phyloP scores from a whole-genome alignment of 1,140 invertebrate genomes.

The Musca domestica region DNA sequence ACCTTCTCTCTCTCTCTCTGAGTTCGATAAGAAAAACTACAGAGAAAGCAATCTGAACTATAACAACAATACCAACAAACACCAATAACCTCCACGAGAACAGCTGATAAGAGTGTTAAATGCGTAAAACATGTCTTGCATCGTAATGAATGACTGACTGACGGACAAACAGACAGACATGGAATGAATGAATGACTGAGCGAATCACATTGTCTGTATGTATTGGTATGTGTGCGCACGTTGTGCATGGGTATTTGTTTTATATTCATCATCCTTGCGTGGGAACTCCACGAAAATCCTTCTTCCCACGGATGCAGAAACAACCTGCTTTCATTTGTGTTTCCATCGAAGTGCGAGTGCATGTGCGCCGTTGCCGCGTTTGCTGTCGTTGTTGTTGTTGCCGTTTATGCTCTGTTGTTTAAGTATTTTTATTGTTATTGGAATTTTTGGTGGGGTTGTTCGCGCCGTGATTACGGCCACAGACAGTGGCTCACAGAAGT shows the following conservation, averaged over 20 bases:
- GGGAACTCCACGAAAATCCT: slow-evolving; percentile 33
- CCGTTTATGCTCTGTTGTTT: not conserved
- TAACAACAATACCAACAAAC: too few species aligned
- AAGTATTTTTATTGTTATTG: too few species aligned
- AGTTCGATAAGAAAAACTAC: too few species aligned
- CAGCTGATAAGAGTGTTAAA: slow-evolving; percentile 20
- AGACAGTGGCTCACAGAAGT: too few species aligned
- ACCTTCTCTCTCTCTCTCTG: too few species aligned
- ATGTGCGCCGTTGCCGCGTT: slow-evolving; percentile 1
- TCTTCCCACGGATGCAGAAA: slow-evolving; percentile 29
- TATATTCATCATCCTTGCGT: slow-evolving; percentile 24
- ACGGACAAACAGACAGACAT: slow-evolving; percentile 10
- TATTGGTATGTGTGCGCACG: not conserved
- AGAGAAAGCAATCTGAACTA: too few species aligned
- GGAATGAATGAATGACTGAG: slow-evolving; percentile 23
- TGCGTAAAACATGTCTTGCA: slow-evolving; percentile 8
- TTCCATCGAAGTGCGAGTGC: not conserved
- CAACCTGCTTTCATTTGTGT: slow-evolving; percentile 26
- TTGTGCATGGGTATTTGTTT: not conserved
- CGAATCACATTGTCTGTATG: too few species aligned
- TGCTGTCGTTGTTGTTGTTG: slow-evolving; percentile 23
- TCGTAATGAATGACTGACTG: slow-evolving; percentile 1
- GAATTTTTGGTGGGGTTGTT: too few species aligned
- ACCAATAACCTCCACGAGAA: not conserved
- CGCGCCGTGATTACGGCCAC: too few species aligned